A percentile compares a stretch with the other conserved stretches of the same genome.
These are phyloP conservation scores for Euphonia xanthogaster DNA, from an alignment of 2,797 vertebrate species.

Conservation along the genomic window DNA sequence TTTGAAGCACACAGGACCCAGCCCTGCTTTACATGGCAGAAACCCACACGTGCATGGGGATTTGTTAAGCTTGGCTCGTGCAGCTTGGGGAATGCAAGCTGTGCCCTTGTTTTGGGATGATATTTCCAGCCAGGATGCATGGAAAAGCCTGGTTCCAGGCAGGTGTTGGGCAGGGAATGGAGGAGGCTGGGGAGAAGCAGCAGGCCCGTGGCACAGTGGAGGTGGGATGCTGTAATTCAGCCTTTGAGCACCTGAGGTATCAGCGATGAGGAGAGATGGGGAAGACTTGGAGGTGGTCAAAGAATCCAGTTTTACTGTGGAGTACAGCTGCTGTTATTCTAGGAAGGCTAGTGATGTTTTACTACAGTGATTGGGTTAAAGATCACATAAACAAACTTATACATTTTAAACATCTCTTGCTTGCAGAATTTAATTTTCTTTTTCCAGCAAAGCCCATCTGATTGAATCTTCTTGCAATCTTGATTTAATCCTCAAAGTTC, in stretches of 20 bases:
- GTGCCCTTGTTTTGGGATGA: not conserved
- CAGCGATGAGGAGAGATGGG: not conserved
- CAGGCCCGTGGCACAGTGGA: accelerated
- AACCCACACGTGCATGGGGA: accelerated
- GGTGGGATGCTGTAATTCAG: not conserved
- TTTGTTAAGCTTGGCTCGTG: not conserved
- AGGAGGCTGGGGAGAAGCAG: not conserved
- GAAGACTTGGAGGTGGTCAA: not conserved
- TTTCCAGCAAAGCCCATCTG: not conserved
- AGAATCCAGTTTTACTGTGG: not conserved
- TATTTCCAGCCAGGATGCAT: not conserved
- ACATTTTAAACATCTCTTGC: not conserved
- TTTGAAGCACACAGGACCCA: not conserved
- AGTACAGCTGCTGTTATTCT: not conserved
- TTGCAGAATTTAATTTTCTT: not conserved
- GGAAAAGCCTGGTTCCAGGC: not conserved
- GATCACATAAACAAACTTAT: not conserved
- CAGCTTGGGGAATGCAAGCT: not conserved
- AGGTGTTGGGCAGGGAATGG: not conserved
- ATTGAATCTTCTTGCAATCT: not conserved
- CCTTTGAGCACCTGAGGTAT: too few species aligned
- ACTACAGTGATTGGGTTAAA: not conserved
- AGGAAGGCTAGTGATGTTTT: not conserved
- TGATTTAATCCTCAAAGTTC: not conserved
- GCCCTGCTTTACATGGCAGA: not conserved